phyloP scores from a whole-genome alignment of 2,888 invertebrate species.

The Kuschelorhynchus macadamiae region DNA sequence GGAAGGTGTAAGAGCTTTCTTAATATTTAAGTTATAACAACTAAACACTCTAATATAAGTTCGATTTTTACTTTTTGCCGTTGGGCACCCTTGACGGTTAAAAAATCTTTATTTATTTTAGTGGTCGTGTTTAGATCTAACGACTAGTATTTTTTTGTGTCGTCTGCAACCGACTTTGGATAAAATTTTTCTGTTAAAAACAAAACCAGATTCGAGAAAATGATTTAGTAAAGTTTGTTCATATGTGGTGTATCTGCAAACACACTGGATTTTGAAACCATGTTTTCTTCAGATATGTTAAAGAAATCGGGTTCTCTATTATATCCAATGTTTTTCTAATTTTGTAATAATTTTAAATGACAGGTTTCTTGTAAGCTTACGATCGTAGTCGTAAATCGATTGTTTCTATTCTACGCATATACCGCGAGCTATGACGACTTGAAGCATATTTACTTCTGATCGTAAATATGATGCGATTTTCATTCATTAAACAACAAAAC shows the following conservation, averaged over 20 bases:
- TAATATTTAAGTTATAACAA: no score
- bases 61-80: no score
- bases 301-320: conserved; percentile 12
- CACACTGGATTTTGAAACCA: conserved; percentile 16
- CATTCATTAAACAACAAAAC: no score
- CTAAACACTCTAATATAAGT: no score
- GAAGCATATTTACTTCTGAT: background rate
- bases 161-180: background rate
- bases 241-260: conserved; percentile 22
- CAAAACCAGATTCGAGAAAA: conserved; percentile 11
- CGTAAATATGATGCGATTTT: no score
- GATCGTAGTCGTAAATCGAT: conserved; percentile 42
- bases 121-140: no score
- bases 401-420: conserved; percentile 42
- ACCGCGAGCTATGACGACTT: conserved; percentile 43
- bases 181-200: conserved; percentile 5
- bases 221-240: conserved; percentile 17
- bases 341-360: conserved; percentile 31
- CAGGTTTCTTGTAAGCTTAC: conserved; percentile 39
- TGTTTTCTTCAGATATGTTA: conserved; percentile 10
- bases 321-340: conserved; percentile 3
- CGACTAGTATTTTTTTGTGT: no score
- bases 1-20: no score
- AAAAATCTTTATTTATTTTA: no score
- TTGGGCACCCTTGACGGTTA: no score